Evolutionary conservation across 2,113 vertebrate species (phyloP).

Genomic region (Anolis sagrei): DNA sequence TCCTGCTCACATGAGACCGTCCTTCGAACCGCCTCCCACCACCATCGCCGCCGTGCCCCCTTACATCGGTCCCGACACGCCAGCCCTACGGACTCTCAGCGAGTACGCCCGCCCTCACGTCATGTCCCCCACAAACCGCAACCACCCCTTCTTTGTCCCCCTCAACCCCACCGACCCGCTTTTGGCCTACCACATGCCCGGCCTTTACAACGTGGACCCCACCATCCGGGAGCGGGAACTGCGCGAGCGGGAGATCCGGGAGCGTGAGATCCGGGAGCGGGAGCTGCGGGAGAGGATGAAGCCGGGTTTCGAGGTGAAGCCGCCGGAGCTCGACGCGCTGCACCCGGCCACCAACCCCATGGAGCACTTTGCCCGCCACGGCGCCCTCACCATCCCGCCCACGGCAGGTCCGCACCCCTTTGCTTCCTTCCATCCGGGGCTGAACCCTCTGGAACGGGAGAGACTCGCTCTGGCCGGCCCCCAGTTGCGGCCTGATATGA

Average conservation of each 20-base stretch:
- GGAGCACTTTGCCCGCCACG: slow-evolving; percentile 98
- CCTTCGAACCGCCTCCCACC: slow-evolving; percentile 90
- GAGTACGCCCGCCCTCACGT: slow-evolving; percentile 98
- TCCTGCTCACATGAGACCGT: slow-evolving; percentile 88
- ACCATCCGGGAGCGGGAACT: slow-evolving; percentile 93
- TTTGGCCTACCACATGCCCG: slow-evolving; percentile 95
- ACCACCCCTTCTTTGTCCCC: slow-evolving; percentile 97
- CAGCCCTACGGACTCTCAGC: slow-evolving; percentile 94
- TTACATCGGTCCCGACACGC: slow-evolving; percentile 96
- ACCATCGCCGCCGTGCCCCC: slow-evolving; percentile 96
- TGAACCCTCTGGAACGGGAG: slow-evolving; percentile 94
- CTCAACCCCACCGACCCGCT: slow-evolving; percentile 93
- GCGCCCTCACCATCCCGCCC: slow-evolving; percentile 90
- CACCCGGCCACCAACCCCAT: slow-evolving; percentile 97
- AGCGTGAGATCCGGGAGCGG: slow-evolving; percentile 91
- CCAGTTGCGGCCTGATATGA: slow-evolving; percentile 95
- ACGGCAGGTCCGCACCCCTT: slow-evolving; percentile 93
- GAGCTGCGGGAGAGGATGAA: slow-evolving; percentile 97
- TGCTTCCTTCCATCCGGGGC: slow-evolving; percentile 93
- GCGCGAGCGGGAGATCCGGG: slow-evolving; percentile 90
- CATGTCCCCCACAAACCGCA: slow-evolving; percentile 98
- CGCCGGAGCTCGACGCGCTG: slow-evolving; percentile 91
- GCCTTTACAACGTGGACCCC: slow-evolving; percentile 95
- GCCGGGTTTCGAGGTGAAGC: slow-evolving; percentile 98
- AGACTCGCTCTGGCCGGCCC: slow-evolving; percentile 92